These are phyloP conservation scores for Tipula vernalis DNA, from an alignment of 2,888 invertebrate species.

Conservation along the genomic window DNA sequence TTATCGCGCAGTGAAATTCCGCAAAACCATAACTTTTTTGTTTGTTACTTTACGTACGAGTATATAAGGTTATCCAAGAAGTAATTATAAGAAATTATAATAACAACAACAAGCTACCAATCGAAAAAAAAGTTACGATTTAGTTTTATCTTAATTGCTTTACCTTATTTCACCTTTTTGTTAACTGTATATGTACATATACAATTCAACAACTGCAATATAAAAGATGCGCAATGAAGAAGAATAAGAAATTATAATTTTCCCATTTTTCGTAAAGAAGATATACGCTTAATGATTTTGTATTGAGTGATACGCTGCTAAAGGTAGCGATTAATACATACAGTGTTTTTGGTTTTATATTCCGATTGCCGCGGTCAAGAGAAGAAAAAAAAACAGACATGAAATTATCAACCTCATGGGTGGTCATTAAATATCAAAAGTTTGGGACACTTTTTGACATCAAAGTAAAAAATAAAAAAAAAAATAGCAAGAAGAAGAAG, in stretches of 20 bases:
- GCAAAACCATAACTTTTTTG: background rate
- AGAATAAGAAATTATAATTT: background rate
- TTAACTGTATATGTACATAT: background rate
- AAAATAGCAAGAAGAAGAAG: background rate
- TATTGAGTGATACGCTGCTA: background rate
- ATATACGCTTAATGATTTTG: background rate
- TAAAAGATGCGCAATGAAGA: background rate
- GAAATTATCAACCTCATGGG: background rate
- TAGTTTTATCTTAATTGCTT: constrained; percentile 4
- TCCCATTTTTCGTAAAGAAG: background rate
- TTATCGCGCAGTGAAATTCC: background rate
- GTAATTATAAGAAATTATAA: background rate
- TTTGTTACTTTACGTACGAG: background rate
- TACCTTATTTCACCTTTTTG: background rate
- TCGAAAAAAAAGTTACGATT: background rate
- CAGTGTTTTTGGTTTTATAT: background rate
- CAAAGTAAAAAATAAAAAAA: background rate
- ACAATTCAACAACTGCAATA: background rate
- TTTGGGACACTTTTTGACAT: background rate
- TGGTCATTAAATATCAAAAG: background rate
- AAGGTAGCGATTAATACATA: background rate
- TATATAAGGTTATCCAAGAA: background rate
- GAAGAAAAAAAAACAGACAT: background rate
- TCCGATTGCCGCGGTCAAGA: background rate
- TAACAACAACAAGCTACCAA: background rate